Evolutionary conservation across 2,888 invertebrate species (phyloP).

Genomic region (Hirudinaria manillensis): DNA sequence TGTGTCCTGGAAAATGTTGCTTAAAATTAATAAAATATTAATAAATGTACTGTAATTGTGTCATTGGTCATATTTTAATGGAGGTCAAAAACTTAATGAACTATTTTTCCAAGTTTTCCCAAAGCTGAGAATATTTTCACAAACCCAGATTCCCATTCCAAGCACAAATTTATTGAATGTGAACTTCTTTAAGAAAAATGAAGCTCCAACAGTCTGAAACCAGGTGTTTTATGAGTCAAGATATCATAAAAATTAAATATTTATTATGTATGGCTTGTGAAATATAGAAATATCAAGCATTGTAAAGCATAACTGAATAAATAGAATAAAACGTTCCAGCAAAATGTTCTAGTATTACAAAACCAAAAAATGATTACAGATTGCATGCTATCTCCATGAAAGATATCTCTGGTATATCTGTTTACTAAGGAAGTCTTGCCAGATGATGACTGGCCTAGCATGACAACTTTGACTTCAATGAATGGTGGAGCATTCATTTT

Average conservation of each 20-base stretch:
- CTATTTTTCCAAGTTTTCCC: neutral
- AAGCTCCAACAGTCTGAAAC: slow-evolving; percentile 66
- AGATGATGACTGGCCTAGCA: slow-evolving; percentile 65
- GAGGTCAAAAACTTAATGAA: neutral
- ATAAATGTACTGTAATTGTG: too few species aligned
- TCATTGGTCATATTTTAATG: too few species aligned
- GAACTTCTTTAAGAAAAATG: slow-evolving; percentile 64
- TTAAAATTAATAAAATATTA: too few species aligned
- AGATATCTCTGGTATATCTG: slow-evolving; percentile 62
- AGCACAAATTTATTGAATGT: slow-evolving; percentile 53
- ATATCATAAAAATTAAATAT: too few species aligned
- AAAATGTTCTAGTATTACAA: too few species aligned
- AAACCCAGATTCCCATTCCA: slow-evolving; percentile 13
- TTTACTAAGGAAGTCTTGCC: slow-evolving; percentile 69
- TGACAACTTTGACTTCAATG: slow-evolving; percentile 65
- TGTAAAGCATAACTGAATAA: too few species aligned
- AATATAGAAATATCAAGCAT: too few species aligned
- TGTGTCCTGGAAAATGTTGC: slow-evolving; percentile 58
- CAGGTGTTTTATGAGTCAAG: neutral
- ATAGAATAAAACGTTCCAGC: too few species aligned
- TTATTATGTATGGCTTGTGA: too few species aligned
- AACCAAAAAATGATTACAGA: slow-evolving; percentile 62
- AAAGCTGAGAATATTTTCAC: neutral
- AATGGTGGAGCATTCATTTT: neutral
- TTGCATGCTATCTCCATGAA: slow-evolving; percentile 59